phyloP scores from a whole-genome alignment of 37 sponge, comb jelly and placozoan genomes.

The Cladorhizidae sp. region DNA sequence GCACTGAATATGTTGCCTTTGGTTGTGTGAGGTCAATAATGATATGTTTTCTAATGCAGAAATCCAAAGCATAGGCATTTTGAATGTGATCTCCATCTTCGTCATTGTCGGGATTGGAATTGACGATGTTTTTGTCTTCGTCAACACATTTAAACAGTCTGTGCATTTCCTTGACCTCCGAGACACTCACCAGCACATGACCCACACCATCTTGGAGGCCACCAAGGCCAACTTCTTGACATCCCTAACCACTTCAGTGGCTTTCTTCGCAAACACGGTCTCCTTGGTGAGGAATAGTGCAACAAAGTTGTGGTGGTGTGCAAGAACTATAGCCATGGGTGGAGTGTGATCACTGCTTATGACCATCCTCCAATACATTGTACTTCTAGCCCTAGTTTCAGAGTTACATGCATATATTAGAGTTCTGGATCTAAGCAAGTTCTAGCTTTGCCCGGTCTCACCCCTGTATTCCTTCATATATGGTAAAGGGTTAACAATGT shows the following conservation, averaged over 20 bases:
- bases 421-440: background rate
- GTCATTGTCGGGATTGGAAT: conserved; percentile 90
- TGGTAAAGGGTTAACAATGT: too few relatives aligned
- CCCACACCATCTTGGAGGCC: conserved; percentile 66
- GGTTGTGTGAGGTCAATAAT: too few relatives aligned
- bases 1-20: too few relatives aligned
- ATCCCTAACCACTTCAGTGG: conserved; percentile 82
- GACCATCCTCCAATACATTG: too few relatives aligned
- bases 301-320: too few relatives aligned
- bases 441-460: too few relatives aligned
- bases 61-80: conserved; percentile 43
- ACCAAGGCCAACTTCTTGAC: conserved; percentile 88
- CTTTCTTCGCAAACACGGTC: conserved; percentile 83
- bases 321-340: too few relatives aligned
- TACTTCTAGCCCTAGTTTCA: too few relatives aligned
- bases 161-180: conserved; percentile 16
- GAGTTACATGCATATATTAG: background rate
- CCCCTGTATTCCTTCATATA: too few relatives aligned
- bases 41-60: too few relatives aligned
- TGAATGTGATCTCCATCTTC: conserved; percentile 83
- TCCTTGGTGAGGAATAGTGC: conserved; percentile 72
- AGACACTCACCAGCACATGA: conserved; percentile 30
- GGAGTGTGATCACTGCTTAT: too few relatives aligned
- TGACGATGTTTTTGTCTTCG: conserved; percentile 91
- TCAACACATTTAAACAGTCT: conserved; percentile 85